Evolutionary conservation across 2,797 vertebrate species (phyloP).

Genomic region (Buphagus erythrorhynchus): DNA sequence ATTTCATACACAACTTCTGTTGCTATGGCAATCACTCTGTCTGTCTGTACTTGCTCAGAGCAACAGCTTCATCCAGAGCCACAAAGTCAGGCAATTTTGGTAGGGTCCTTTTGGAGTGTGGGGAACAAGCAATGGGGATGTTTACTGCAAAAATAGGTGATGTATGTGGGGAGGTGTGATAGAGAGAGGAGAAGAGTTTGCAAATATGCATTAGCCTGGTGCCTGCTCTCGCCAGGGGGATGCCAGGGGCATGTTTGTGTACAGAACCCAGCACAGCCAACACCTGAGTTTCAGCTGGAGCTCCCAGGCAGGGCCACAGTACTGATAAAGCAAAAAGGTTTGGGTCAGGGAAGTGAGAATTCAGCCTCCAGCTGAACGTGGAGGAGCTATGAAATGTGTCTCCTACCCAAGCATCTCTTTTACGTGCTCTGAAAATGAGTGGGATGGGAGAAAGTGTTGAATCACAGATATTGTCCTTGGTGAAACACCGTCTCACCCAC

Average conservation of each 20-base stretch:
- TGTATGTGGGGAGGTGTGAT: background rate
- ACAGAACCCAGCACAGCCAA: background rate
- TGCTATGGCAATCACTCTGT: constrained; percentile 65
- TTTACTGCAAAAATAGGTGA: background rate
- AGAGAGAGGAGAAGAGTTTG: background rate
- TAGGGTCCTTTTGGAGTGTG: background rate
- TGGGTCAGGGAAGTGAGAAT: background rate
- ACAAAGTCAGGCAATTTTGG: background rate
- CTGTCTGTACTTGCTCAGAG: constrained; percentile 55
- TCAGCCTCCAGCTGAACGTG: background rate
- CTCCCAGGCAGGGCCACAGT: background rate
- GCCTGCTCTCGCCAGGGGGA: background rate
- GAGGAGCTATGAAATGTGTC: accelerated
- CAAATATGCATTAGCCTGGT: background rate
- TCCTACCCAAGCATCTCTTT: background rate
- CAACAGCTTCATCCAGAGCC: background rate
- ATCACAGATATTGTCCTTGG: constrained; percentile 31
- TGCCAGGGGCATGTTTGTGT: background rate
- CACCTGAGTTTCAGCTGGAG: background rate
- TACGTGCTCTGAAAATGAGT: background rate
- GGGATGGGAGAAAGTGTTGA: constrained; percentile 30
- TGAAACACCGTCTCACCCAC: constrained; percentile 40
- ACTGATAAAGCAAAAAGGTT: background rate
- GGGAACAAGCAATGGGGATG: background rate
- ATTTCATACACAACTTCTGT: constrained; percentile 63